Percentiles rank a stretch among this genome's conserved stretches.
phyloP scores from a whole-genome alignment of 2,888 invertebrate species.

The Cheilosia scutellata region DNA sequence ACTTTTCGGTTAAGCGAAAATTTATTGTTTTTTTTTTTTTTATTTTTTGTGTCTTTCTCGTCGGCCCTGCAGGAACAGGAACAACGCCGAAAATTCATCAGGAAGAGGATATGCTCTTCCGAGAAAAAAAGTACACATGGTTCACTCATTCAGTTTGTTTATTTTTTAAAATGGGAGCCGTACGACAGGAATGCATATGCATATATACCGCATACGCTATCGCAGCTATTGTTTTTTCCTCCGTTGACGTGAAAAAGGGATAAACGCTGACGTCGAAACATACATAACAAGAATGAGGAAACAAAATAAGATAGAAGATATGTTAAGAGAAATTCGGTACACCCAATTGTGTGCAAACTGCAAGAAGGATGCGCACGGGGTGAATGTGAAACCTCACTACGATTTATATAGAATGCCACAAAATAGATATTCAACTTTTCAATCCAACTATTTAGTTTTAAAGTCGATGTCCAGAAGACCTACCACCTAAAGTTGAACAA shows the following conservation, averaged over 20 bases:
- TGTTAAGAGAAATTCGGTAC: conserved; percentile 5
- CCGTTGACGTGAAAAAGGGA: conserved; percentile 51
- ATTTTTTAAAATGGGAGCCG: neutral
- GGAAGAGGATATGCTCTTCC: conserved; percentile 43
- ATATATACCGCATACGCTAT: conserved; percentile 36
- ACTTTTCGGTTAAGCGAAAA: conserved; percentile 75
- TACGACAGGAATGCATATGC: conserved; percentile 29
- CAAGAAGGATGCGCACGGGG: too few species aligned
- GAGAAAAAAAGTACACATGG: conserved; percentile 39
- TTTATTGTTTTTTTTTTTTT: conserved; percentile 61
- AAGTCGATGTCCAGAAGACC: too few species aligned
- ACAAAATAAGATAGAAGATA: conserved; percentile 14
- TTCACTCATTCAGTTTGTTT: conserved; percentile 27
- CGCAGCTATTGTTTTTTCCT: conserved; percentile 42
- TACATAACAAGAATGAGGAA: conserved; percentile 51
- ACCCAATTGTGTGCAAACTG: neutral
- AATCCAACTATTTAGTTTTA: too few species aligned
- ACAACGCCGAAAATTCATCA: conserved; percentile 61
- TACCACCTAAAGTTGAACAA: too few species aligned
- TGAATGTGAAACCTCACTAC: too few species aligned
- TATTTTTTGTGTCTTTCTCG: conserved; percentile 40
- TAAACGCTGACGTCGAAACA: conserved; percentile 50
- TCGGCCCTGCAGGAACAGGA: conserved; percentile 40
- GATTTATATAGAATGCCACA: too few species aligned
- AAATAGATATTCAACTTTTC: too few species aligned